Percentiles rank a stretch among this genome's conserved stretches.
Conservation (phyloP, 2,113 vertebrate species). For the Mastomys natalensis region DNA sequence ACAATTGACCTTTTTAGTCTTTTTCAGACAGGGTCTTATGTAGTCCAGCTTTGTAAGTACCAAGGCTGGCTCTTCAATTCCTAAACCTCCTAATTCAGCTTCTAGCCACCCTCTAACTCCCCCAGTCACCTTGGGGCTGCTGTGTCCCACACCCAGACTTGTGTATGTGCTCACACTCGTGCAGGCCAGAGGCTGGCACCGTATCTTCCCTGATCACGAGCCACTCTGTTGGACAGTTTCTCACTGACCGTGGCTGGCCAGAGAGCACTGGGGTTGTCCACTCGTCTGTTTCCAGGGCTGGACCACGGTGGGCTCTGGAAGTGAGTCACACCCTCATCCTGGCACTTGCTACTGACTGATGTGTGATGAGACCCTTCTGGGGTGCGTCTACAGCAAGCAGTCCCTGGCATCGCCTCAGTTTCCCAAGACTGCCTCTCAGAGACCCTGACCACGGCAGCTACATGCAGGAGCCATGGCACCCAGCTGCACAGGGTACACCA, state of each 20-base stretch:
- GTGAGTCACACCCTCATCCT: neutral
- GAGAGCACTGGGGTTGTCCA: too few relatives aligned
- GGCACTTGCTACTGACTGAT: neutral
- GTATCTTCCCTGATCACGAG: neutral
- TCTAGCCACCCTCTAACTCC: neutral
- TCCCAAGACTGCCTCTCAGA: neutral
- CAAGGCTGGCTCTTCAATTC: neutral
- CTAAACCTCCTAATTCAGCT: neutral
- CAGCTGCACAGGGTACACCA: neutral
- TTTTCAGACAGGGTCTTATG: neutral
- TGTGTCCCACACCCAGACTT: neutral
- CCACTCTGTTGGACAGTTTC: neutral
- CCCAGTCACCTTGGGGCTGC: neutral
- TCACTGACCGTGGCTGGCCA: neutral
- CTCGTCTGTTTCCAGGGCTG: neutral
- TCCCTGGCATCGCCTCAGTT: neutral
- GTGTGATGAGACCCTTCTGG: neutral
- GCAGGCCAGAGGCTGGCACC: neutral
- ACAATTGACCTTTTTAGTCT: neutral
- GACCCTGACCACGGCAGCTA: too few relatives aligned
- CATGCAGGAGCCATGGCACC: neutral
- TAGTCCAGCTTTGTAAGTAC: neutral
- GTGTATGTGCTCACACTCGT: neutral
- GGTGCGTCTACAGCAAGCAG: neutral
- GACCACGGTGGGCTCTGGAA: neutral